These are phyloP conservation scores for Lipophrys pholis DNA, from an alignment of 2,113 vertebrate genomes.

Conservation along the genomic window DNA sequence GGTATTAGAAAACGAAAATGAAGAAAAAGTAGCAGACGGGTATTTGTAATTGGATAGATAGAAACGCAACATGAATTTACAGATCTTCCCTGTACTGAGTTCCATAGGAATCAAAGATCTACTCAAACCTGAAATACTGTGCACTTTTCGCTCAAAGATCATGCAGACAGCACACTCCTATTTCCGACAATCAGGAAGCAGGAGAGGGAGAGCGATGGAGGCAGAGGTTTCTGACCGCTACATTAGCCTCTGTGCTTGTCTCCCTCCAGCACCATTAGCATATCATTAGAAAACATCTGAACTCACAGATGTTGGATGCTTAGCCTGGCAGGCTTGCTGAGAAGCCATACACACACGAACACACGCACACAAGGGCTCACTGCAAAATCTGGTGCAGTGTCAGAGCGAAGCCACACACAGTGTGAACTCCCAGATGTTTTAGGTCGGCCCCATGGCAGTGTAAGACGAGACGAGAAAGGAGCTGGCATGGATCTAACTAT, in stretches of 20 bases:
- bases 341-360: conserved; percentile 56
- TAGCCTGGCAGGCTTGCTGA: conserved; percentile 73
- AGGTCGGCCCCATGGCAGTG: conserved; percentile 61
- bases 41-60: too few species aligned
- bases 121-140: too few species aligned
- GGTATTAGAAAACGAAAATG: too few species aligned
- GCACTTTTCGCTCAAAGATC: too few species aligned
- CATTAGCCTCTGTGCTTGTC: conserved; percentile 73
- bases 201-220: conserved; percentile 38
- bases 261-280: conserved; percentile 79
- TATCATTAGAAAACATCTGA: conserved; percentile 85
- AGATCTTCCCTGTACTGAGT: too few species aligned
- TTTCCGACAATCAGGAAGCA: not conserved
- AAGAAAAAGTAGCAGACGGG: too few species aligned
- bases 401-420: conserved; percentile 33
- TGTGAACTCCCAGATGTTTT: conserved; percentile 79
- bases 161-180: too few species aligned
- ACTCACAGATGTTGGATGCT: conserved; percentile 82
- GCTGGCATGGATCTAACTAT: conserved; percentile 49
- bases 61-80: too few species aligned
- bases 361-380: conserved; percentile 31
- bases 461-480: conserved; percentile 53
- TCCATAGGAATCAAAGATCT: too few species aligned
- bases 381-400: conserved; percentile 33
- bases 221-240: conserved; percentile 71